These are phyloP conservation scores for Fundulus diaphanus DNA, from an alignment of 2,797 vertebrate genomes.

Conservation along the genomic window DNA sequence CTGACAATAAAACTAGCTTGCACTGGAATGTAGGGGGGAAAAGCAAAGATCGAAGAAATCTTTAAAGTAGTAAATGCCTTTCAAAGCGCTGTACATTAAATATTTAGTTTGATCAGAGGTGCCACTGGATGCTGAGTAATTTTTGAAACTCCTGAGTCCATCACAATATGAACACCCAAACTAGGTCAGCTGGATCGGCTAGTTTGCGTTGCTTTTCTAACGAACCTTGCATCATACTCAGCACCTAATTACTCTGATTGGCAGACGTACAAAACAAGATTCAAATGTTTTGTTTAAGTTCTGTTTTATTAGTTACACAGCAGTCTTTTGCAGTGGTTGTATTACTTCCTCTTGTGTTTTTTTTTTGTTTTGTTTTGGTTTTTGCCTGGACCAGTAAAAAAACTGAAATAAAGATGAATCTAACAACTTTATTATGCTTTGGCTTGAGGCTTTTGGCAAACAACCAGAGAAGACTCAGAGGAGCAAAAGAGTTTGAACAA, in stretches of 20 bases:
- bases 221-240: too few species aligned
- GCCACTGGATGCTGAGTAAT: background rate
- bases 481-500: background rate
- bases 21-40: background rate
- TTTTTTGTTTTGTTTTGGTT: background rate
- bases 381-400: background rate
- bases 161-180: background rate
- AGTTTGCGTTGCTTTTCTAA: background rate
- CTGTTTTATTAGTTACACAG: background rate
- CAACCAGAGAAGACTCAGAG: background rate
- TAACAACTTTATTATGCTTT: background rate
- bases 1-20: too few species aligned
- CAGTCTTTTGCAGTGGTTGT: background rate
- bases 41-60: background rate
- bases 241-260: too few species aligned
- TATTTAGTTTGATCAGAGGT: background rate
- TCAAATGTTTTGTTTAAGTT: background rate
- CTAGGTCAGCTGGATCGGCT: background rate
- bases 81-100: background rate
- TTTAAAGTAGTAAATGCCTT: too few species aligned
- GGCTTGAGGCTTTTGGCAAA: conserved; percentile 1
- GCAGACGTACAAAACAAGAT: too few species aligned
- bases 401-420: background rate
- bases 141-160: background rate
- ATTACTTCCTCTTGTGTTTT: background rate